Percentiles rank a stretch among this genome's conserved stretches.
Conservation (phyloP, 2,888 invertebrate species). For the Arctia plantaginis region DNA sequence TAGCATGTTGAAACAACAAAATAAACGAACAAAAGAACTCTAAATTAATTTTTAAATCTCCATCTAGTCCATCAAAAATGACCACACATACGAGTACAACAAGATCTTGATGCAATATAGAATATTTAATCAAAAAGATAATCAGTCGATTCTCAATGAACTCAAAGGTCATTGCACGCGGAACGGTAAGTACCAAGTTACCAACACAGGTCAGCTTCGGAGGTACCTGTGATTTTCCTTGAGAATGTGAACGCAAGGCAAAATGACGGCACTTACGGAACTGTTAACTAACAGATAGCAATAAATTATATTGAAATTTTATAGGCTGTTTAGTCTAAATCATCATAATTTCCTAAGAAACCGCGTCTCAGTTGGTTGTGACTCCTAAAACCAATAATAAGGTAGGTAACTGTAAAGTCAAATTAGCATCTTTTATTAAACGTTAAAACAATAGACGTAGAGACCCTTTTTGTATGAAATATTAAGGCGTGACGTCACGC, state of each 20-base stretch:
- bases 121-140: conserved; percentile 11
- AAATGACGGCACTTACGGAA: conserved; percentile 40
- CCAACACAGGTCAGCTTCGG: conserved; percentile 4
- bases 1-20: too few relatives aligned
- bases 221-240: conserved; percentile 45
- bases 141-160: conserved; percentile 21
- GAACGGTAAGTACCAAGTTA: conserved; percentile 25
- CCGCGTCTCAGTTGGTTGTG: neutral
- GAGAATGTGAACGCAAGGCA: conserved; percentile 54
- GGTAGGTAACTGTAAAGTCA: neutral
- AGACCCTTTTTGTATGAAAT: neutral
- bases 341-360: neutral
- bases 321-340: neutral
- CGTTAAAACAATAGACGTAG: neutral
- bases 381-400: neutral
- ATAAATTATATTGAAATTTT: neutral
- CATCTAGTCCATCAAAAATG: neutral
- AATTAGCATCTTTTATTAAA: neutral
- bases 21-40: too few relatives aligned
- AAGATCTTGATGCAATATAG: conserved; percentile 3
- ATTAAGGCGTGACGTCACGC: neutral
- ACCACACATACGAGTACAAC: neutral
- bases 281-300: neutral
- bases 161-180: conserved; percentile 48
- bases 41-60: neutral